Evolutionary conservation across 2,888 invertebrate species (phyloP), one percentile per base, ranked within the genome.

Genomic region (Mythimna vitellina): DNA sequence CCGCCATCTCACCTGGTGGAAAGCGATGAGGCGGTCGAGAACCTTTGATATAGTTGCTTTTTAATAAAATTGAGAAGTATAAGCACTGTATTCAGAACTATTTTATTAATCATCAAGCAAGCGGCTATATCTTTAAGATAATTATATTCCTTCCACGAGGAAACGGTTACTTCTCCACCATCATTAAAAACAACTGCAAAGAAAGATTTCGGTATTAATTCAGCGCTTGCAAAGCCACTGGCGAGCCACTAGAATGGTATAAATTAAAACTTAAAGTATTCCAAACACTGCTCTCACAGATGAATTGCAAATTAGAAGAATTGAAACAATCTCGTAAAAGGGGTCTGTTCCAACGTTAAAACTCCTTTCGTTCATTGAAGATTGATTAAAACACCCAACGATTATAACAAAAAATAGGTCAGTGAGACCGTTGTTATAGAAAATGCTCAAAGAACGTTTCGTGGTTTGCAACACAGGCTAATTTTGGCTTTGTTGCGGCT

Each of bases 401-500:
- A 84, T 87, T 86, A 86, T 77, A 81, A 79, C 61, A 81, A 86
- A 86, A 86, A 87, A 86, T 87, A 87, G 87, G 85, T 86, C 86
- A 83, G 73, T n/a, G 60, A 63, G 70, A 73, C 73, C 70, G 63
- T 60, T 83, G 76, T 72, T 83, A 81, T 81, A 85, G 84, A 84
- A 81, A 86, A 83, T 81, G 77, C 82, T 78, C 83, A 86, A 87
- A 85, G 86, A 88, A 87, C 80, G 80, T 35, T 65, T 46, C 67
- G 76, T 65, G 83, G 82, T 84, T 84, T 84, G 76, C 80, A 80
- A 80, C 83, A 84, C 79, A 79, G 82, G 78, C 87, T 88, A 89
- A 89, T 89, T 89, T 89, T 77, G 79, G 86, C 88, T 89, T 89
- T 89, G 89, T 89, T 89, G 86, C 79, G 88, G 86, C 65, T 51